phyloP scores from a whole-genome alignment of 2,797 vertebrate species.

The Erethizon dorsatum region DNA sequence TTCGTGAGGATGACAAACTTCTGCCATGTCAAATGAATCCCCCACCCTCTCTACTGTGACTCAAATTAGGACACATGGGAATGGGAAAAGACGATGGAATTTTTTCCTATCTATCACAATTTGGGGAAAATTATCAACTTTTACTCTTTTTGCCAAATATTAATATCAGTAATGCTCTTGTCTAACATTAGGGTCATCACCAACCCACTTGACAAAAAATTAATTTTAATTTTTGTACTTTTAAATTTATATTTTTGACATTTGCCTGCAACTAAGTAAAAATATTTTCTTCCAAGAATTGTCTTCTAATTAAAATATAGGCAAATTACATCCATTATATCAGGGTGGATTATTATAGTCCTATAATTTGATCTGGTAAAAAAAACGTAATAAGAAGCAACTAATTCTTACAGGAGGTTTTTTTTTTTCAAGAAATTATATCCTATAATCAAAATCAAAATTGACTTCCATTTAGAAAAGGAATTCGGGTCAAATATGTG shows the following conservation, averaged over 20 bases:
- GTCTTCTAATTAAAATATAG: constrained; percentile 80
- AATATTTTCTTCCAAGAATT: constrained; percentile 61
- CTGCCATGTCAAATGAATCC: background rate
- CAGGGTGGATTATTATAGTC: constrained; percentile 77
- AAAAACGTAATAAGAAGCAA: constrained; percentile 45
- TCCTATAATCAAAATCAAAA: constrained; percentile 83
- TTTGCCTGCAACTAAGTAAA: constrained; percentile 73
- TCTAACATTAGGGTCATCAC: background rate
- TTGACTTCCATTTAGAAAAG: constrained; percentile 79
- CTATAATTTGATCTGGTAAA: constrained; percentile 77
- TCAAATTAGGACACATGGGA: background rate
- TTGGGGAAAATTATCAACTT: background rate
- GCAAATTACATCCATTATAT: constrained; percentile 72
- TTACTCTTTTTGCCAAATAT: background rate
- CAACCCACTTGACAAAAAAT: constrained; percentile 22
- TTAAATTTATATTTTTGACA: constrained; percentile 79
- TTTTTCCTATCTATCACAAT: background rate
- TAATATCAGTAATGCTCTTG: background rate
- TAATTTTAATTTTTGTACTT: constrained; percentile 59
- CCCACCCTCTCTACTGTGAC: background rate
- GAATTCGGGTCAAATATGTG: constrained; percentile 80
- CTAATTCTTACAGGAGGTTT: constrained; percentile 68
- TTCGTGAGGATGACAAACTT: background rate
- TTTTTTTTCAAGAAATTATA: constrained; percentile 82
- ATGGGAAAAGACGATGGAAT: background rate